Evolutionary conservation across 2,888 invertebrate species (phyloP), one percentile per base, ranked within the genome.

Genomic region (Rhyacophila evoluta): DNA sequence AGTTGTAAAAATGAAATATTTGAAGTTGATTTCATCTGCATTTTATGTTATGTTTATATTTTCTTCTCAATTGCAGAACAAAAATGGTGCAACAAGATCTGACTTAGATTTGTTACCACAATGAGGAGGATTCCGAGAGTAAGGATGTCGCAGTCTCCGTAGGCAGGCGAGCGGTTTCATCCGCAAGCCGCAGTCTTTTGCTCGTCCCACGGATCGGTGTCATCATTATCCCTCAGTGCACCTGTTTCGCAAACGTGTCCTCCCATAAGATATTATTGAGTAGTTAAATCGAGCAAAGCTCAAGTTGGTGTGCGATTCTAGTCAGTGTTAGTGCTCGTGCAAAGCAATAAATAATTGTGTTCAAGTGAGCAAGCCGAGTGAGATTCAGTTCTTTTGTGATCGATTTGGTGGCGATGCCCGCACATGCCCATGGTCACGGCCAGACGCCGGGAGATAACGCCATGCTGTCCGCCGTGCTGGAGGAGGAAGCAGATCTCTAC

Each of bases 401-500:
- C 39, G 71, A 67, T 37, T 69, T 69, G 38, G 10, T 39, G 69
- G 75, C 36, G 15, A 79, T 75, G 75, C 75, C 73, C 69, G 71
- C 76, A 12, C 74, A 41, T 55, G 41, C 68, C 69, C 25, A 38
- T 39, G 36, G 29, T 36, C 68, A 38, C 76, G 38, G 68, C 29
- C 38, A 38, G n/a, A 28, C 73, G n/a, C 73, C n/a, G 29, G 39
- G 28, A n/a, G 27, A 73, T 37, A 70, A 71, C 74, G 93, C 92
- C 85, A 93, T 93, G 92, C 89, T 94, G 90, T 93, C 94, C 84
- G 93, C 92, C 84, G 92, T 93, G 87, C 90, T 93, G 85, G 93
- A 93, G 89, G 94, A 94, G 88, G 93, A 94, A 88, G 91, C 92
- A 83, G 94, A 94, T 87, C 90, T 93, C 84, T 93, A 94, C 84